These are phyloP conservation scores for Linepithema humile DNA, from an alignment of 1,140 invertebrate species.

Conservation along the genomic window DNA sequence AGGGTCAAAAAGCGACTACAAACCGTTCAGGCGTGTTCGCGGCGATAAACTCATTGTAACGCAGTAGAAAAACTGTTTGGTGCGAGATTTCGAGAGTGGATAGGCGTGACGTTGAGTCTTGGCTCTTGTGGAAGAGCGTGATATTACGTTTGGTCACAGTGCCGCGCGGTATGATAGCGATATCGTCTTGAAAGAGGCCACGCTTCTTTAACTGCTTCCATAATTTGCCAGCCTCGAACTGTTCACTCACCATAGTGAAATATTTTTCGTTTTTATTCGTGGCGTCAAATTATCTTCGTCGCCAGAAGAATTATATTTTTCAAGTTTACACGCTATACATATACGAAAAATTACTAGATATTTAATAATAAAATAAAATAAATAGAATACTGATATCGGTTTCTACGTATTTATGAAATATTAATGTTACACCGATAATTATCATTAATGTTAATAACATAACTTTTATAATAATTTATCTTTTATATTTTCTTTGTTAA, in stretches of 20 bases:
- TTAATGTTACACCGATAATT: no score
- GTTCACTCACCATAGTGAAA: background rate
- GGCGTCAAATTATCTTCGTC: background rate
- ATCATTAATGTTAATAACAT: no score
- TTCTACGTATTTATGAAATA: no score
- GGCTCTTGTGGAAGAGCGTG: slow-evolving; percentile 43
- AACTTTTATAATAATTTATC: no score
- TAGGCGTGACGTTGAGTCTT: slow-evolving; percentile 50
- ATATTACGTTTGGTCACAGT: slow-evolving; percentile 58
- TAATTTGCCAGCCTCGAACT: slow-evolving; percentile 36
- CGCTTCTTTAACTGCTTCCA: slow-evolving; percentile 52
- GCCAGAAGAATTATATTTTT: slow-evolving; percentile 1
- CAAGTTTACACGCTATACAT: background rate
- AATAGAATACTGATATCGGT: no score
- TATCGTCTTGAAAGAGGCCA: slow-evolving; percentile 21
- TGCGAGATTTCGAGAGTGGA: slow-evolving; percentile 45
- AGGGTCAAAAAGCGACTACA: slow-evolving; percentile 42
- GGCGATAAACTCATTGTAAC: slow-evolving; percentile 42
- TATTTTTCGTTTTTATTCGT: background rate
- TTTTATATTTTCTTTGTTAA: no score
- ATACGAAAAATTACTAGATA: background rate
- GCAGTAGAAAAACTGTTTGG: slow-evolving; percentile 47
- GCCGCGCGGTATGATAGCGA: slow-evolving; percentile 37
- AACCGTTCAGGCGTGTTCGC: slow-evolving; percentile 29
- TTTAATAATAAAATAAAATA: background rate